Base-by-base conservation (phyloP, 2,888 invertebrate genomes). In the Dasysyrphus albostriatus region DNA sequence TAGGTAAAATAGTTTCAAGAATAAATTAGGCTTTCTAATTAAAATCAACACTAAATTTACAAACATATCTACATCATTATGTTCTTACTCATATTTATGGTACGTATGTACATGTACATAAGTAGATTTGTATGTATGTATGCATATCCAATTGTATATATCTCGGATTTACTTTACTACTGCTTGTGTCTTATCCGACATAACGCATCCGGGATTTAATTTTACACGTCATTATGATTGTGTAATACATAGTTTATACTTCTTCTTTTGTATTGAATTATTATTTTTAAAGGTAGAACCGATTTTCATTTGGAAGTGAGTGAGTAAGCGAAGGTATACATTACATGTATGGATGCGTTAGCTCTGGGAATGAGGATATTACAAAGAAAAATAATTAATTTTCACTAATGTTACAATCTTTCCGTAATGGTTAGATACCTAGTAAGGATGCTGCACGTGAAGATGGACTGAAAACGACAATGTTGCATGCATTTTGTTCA, bases 11-110 rank as follows among this genome's bases (percentile, higher is more conserved):
- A 5, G n/a, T 63, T 44, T 10, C 10, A 14, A 29, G n/a, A 63
- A 63, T 63, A n/a, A 63, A 44, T 63, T 29, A 44, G 10, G 42
- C 4, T 63, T 44, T 63, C 44, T 29, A n/a, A 44, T 44, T 44
- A 42, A 63, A n/a, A 29, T 61, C 19, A 29, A 44, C 9, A 44
- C 42, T 12, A 2, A 51, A 51, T 10, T 24, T 24, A 42, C 1
- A 1, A 5, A 51, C 19, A 5, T 24, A 24, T 24, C 24, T 24
- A 24, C 24, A 24, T 24, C 24, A 24, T 24, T 2, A 24, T 24
- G 24, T 24, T 24, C n/a, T n/a, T n/a, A n/a, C n/a, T n/a, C n/a
- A n/a, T 24, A 24, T 24, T 1, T 24, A 24, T 24, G 3, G 24
- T 24, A 24, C n/a, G n/a, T 24, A 24, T 2, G 24, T 24, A 24